Conservation (phyloP, 2,888 invertebrate species). For the Seira ritae region DNA sequence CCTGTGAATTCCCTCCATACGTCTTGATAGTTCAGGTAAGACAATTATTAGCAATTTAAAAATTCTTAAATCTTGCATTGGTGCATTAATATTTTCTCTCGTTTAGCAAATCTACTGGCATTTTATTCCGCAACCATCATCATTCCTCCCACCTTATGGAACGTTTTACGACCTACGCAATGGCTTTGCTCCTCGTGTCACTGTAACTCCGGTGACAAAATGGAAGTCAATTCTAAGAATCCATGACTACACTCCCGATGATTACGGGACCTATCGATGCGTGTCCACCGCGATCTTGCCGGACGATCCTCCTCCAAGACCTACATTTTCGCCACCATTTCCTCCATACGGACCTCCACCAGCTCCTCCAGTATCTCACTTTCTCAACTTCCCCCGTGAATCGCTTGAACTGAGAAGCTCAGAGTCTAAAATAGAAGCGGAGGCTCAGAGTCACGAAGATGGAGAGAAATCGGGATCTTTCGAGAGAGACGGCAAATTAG, state of each 20-base stretch:
- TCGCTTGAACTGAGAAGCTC: constrained; percentile 25
- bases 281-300: constrained; percentile 70
- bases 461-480: too few relatives aligned
- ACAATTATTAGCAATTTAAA: neutral
- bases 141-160: constrained; percentile 69
- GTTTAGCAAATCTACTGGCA: constrained; percentile 72
- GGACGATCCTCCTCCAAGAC: constrained; percentile 42
- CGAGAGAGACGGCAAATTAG: too few relatives aligned
- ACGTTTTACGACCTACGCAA: constrained; percentile 70
- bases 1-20: constrained; percentile 70
- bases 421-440: neutral
- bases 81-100: neutral
- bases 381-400: constrained; percentile 8
- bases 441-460: neutral
- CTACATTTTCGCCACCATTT: constrained; percentile 5
- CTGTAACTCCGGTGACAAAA: constrained; percentile 59
- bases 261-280: constrained; percentile 71
- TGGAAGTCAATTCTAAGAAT: constrained; percentile 69
- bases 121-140: constrained; percentile 59
- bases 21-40: constrained; percentile 70
- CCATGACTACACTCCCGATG: constrained; percentile 66
- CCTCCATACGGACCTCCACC: constrained; percentile 13
- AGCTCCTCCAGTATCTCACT: constrained; percentile 16
- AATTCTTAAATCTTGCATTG: neutral
- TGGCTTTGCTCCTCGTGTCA: constrained; percentile 68